Conservation (phyloP, 2,113 vertebrate species). For the Bubo blakistoni region DNA sequence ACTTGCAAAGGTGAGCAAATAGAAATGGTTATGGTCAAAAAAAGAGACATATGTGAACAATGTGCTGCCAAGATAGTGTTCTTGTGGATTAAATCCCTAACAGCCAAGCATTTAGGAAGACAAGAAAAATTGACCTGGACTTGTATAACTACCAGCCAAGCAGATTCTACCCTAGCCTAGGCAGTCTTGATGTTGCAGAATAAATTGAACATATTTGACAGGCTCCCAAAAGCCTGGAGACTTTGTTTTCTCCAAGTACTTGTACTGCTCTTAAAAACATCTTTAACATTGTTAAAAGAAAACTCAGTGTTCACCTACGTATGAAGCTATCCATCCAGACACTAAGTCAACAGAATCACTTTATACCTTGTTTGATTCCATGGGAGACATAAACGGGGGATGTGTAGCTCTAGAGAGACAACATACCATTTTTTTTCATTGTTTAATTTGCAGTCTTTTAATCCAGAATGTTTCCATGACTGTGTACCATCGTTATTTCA, state of each 20-base stretch:
- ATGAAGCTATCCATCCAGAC: neutral
- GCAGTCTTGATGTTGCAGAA: neutral
- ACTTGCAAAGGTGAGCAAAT: neutral
- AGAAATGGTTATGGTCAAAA: conserved; percentile 13
- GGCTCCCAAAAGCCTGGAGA: neutral
- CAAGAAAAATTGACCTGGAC: neutral
- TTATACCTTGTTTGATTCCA: neutral
- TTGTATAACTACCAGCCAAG: neutral
- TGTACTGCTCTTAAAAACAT: neutral
- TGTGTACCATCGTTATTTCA: neutral
- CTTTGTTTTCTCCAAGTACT: neutral
- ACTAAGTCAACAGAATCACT: neutral
- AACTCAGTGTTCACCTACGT: neutral
- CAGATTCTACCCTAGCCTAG: neutral
- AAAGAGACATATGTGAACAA: neutral
- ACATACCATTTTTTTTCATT: neutral
- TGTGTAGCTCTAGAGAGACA: neutral
- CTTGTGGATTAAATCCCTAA: neutral
- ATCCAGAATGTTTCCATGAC: neutral
- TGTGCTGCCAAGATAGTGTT: neutral
- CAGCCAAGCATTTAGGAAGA: neutral
- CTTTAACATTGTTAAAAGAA: neutral
- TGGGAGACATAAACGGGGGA: neutral
- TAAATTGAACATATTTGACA: neutral
- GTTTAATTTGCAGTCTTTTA: neutral